These are phyloP conservation scores for Parauchenoglanis ngamensis DNA, from an alignment of 2,797 vertebrate genomes.

Conservation along the genomic window DNA sequence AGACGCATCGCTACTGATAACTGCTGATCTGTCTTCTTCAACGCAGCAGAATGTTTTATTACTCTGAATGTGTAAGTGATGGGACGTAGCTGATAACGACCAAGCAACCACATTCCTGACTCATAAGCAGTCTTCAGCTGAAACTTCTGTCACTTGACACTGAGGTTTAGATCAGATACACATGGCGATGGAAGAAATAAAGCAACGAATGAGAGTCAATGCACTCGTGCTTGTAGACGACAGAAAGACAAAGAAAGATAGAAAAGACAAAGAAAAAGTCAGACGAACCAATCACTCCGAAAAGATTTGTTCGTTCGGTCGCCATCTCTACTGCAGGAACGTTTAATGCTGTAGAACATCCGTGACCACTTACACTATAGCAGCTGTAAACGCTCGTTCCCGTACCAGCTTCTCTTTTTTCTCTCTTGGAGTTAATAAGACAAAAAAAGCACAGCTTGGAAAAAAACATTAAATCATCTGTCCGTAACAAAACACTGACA, in stretches of 20 bases:
- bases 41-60: neutral
- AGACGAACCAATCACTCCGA: no score
- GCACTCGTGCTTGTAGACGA: no score
- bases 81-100: neutral
- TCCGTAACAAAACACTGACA: neutral
- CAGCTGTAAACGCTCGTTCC: no score
- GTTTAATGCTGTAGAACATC: no score
- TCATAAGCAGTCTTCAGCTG: neutral
- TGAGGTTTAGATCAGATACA: neutral
- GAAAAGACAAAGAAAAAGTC: no score
- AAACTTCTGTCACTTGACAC: neutral
- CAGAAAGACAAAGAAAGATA: no score
- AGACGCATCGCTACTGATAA: neutral
- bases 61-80: constrained; percentile 13
- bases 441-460: neutral
- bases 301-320: no score
- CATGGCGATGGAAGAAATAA: neutral
- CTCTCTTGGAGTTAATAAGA: neutral
- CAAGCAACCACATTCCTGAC: neutral
- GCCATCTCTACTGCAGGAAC: no score
- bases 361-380: no score
- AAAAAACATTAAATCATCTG: neutral
- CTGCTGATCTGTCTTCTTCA: neutral
- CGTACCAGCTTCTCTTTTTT: neutral
- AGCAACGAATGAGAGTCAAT: no score